Evolutionary conservation across 2,888 invertebrate genomes (phyloP).

Genomic region (Emmelina monodactyla): DNA sequence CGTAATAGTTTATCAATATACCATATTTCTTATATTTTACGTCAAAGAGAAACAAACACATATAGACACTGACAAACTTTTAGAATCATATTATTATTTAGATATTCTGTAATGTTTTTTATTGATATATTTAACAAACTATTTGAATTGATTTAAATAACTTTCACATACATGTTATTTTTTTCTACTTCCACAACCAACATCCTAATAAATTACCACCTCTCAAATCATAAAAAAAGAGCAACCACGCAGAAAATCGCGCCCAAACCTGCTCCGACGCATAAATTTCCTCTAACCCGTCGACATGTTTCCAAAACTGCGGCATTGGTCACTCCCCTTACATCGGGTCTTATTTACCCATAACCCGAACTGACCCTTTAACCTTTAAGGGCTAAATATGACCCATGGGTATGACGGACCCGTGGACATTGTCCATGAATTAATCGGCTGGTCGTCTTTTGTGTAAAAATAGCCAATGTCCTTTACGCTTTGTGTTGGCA

Average conservation of each 20-base stretch:
- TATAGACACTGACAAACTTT: too few relatives aligned
- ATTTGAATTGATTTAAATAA: too few relatives aligned
- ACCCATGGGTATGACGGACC: conserved; percentile 54
- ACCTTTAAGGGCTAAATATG: conserved; percentile 63
- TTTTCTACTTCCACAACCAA: too few relatives aligned
- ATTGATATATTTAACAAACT: too few relatives aligned
- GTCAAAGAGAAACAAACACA: too few relatives aligned
- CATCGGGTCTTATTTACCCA: conserved; percentile 50
- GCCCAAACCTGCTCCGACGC: conserved; percentile 24
- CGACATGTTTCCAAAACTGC: conserved; percentile 51
- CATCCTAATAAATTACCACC: too few relatives aligned
- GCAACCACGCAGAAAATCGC: conserved; percentile 12
- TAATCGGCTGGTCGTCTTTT: conserved; percentile 59
- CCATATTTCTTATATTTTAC: too few relatives aligned
- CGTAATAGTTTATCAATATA: too few relatives aligned
- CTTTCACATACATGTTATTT: too few relatives aligned
- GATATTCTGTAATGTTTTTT: too few relatives aligned
- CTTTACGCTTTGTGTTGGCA: conserved; percentile 50
- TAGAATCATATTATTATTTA: too few relatives aligned
- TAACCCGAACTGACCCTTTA: conserved; percentile 55
- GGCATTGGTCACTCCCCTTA: conserved; percentile 50
- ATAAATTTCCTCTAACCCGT: conserved; percentile 41
- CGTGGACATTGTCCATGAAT: conserved; percentile 53
- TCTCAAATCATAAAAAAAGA: conserved; percentile 7
- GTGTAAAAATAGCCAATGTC: conserved; percentile 38